These are phyloP conservation scores for Pachydiplax longipennis DNA, from an alignment of 2,888 invertebrate genomes.

Conservation along the genomic window DNA sequence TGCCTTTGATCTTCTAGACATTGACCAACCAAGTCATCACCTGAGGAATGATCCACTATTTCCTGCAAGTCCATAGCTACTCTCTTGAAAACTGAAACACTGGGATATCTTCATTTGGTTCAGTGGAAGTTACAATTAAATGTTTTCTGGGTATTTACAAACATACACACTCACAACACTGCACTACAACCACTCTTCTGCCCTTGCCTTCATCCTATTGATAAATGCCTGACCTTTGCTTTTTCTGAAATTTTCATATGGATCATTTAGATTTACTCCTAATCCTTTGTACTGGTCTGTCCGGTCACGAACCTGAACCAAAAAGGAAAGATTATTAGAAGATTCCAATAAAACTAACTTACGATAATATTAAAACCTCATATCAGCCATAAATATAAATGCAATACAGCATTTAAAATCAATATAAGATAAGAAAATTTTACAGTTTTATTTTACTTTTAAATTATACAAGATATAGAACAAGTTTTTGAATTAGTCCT, in stretches of 20 bases:
- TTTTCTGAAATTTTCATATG: conserved; percentile 96
- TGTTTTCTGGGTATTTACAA: not conserved
- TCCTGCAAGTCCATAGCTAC: not conserved
- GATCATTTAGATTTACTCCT: conserved; percentile 91
- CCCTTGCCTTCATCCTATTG: conserved; percentile 90
- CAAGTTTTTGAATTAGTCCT: not conserved
- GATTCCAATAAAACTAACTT: not conserved
- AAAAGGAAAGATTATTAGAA: not conserved
- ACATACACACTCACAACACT: not conserved
- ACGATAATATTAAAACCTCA: too few species aligned
- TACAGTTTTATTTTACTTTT: too few species aligned
- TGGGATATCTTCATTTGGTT: not conserved
- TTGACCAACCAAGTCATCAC: not conserved
- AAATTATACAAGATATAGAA: not conserved
- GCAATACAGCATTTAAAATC: not conserved
- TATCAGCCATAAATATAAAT: not conserved
- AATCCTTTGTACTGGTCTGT: conserved; percentile 95
- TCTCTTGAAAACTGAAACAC: not conserved
- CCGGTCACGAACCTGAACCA: conserved; percentile 72
- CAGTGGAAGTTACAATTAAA: not conserved
- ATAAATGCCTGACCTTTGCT: conserved; percentile 95
- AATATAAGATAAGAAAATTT: too few species aligned
- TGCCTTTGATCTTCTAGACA: not conserved
- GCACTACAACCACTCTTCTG: conserved; percentile 66
- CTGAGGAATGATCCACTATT: not conserved